Conservation (phyloP, 2,113 vertebrate genomes). For the Coregonus clupeaformis region DNA sequence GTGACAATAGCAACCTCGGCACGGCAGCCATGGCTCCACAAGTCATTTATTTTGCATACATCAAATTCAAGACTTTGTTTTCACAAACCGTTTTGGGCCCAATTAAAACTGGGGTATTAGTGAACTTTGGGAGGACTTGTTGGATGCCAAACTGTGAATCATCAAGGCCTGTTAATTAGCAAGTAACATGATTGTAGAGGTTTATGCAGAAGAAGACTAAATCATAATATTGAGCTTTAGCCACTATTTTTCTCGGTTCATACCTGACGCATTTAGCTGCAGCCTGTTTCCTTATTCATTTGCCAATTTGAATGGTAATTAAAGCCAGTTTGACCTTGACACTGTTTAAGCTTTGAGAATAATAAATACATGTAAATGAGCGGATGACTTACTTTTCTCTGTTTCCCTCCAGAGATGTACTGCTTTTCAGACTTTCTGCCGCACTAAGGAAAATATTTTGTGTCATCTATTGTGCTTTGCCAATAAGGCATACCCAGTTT, state of each 20-base stretch:
- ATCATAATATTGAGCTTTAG: constrained; percentile 30
- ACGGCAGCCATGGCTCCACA: constrained; percentile 11
- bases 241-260: constrained; percentile 20
- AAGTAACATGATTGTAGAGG: constrained; percentile 45
- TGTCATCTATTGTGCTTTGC: too few relatives aligned
- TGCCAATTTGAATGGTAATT: constrained; percentile 50
- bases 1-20: constrained; percentile 5
- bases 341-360: constrained; percentile 20
- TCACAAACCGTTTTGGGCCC: constrained; percentile 48
- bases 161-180: constrained; percentile 65
- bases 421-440: neutral
- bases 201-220: constrained; percentile 34
- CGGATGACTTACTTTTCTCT: neutral
- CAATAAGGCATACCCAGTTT: neutral
- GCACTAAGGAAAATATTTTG: too few relatives aligned
- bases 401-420: neutral
- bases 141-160: constrained; percentile 51
- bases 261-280: neutral
- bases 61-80: constrained; percentile 28
- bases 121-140: constrained; percentile 56
- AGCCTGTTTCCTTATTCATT: constrained; percentile 48
- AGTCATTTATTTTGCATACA: constrained; percentile 32
- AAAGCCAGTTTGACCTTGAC: constrained; percentile 45
- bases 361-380: constrained; percentile 31
- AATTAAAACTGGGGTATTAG: constrained; percentile 62